These are phyloP conservation scores for Osedax frankpressi DNA, from an alignment of 2,888 invertebrate genomes.

Conservation along the genomic window DNA sequence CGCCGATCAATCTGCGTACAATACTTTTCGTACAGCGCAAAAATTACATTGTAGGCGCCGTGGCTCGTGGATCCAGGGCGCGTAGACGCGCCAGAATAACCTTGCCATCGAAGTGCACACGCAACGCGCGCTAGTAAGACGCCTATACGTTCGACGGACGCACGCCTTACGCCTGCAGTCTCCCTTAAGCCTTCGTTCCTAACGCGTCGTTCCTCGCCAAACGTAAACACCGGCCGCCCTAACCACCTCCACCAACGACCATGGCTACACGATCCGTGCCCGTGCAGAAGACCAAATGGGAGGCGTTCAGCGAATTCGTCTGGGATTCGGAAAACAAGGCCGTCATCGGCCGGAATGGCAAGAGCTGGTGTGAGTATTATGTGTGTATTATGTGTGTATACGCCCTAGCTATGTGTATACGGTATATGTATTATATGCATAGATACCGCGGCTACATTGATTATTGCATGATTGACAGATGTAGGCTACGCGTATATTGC, in stretches of 20 bases:
- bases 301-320: neutral
- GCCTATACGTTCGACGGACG: neutral
- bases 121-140: neutral
- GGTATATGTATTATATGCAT: no score
- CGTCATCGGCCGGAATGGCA: neutral
- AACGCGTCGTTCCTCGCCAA: neutral
- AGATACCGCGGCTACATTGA: no score
- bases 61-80: no score
- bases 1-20: no score
- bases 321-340: constrained; percentile 1
- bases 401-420: no score
- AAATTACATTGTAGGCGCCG: no score
- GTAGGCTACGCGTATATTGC: no score
- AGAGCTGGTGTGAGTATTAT: constrained; percentile 5
- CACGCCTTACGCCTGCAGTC: neutral
- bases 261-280: neutral
- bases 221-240: neutral
- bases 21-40: no score
- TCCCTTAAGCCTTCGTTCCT: neutral
- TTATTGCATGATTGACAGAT: no score
- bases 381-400: no score
- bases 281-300: neutral
- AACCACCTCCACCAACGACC: neutral
- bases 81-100: no score
- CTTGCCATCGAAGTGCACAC: neutral